A percentile compares a stretch with the other conserved stretches of the same genome.
Evolutionary conservation across 2,113 vertebrate genomes (phyloP).

Genomic region (Taurulus bubalis): DNA sequence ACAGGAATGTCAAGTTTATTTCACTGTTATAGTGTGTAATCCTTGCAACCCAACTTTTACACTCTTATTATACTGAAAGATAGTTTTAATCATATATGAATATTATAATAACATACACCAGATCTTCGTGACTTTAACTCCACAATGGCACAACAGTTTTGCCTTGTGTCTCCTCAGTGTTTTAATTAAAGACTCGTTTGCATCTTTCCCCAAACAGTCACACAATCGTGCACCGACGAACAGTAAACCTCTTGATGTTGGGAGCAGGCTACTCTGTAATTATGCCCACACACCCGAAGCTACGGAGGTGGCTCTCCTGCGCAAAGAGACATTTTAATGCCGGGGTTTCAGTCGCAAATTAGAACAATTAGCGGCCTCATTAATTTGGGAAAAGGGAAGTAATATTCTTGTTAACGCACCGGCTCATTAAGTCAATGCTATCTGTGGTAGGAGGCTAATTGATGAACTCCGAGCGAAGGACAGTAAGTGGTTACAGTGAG

Average conservation of each 20-base stretch:
- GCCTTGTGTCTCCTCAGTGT: conserved; percentile 5
- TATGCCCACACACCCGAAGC: conserved; percentile 76
- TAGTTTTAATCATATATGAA: neutral
- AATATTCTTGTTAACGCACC: conserved; percentile 73
- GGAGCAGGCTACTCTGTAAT: conserved; percentile 74
- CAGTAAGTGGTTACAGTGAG: conserved; percentile 16
- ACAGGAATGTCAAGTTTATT: no score
- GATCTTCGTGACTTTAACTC: neutral
- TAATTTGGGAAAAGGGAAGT: conserved; percentile 80
- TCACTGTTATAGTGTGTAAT: neutral
- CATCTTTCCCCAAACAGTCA: conserved; percentile 39
- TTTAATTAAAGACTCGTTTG: conserved; percentile 79
- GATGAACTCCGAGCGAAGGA: conserved; percentile 53
- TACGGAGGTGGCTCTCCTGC: conserved; percentile 69
- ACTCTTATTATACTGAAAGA: neutral
- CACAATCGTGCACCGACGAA: conserved; percentile 63
- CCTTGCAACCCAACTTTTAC: neutral
- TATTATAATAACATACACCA: neutral
- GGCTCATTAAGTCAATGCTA: conserved; percentile 78
- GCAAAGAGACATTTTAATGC: conserved; percentile 69
- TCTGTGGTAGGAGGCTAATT: conserved; percentile 67
- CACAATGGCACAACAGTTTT: neutral
- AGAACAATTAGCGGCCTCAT: conserved; percentile 81
- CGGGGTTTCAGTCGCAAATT: conserved; percentile 76
- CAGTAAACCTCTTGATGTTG: conserved; percentile 76